These are phyloP conservation scores for Thamnophis elegans DNA, from an alignment of 2,797 vertebrate species.

Conservation along the genomic window DNA sequence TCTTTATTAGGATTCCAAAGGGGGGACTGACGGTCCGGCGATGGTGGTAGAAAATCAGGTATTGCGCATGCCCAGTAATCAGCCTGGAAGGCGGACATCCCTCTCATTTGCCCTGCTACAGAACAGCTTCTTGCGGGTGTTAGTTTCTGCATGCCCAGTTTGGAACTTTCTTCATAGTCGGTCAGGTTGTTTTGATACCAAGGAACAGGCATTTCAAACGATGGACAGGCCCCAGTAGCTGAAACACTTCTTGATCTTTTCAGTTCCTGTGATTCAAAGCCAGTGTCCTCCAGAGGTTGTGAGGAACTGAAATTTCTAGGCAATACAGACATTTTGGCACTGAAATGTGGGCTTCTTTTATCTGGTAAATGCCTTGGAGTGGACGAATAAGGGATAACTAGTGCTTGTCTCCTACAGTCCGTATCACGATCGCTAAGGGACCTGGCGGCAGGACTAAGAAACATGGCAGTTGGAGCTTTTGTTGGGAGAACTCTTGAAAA, in stretches of 20 bases:
- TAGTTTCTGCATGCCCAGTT: fast-evolving
- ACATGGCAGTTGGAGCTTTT: conserved; percentile 41
- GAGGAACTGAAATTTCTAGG: conserved; percentile 54
- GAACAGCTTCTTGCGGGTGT: fast-evolving
- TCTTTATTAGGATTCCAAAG: conserved; percentile 86
- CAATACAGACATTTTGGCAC: conserved; percentile 23
- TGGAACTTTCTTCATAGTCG: neutral
- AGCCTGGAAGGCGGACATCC: conserved; percentile 72
- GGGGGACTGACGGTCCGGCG: conserved; percentile 78
- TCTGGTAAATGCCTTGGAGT: conserved; percentile 21
- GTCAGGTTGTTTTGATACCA: fast-evolving
- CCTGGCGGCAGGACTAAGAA: neutral
- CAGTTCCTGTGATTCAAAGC: conserved; percentile 44
- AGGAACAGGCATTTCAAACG: neutral
- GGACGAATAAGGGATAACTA: conserved; percentile 19
- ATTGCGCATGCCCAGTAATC: conserved; percentile 90
- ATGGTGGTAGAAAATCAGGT: conserved; percentile 77
- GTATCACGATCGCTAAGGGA: neutral
- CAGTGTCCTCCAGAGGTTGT: conserved; percentile 57
- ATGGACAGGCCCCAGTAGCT: conserved; percentile 48
- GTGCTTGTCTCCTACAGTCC: neutral
- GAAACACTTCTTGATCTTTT: conserved; percentile 58
- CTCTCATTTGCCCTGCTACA: fast-evolving
- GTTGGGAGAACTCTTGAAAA: neutral
- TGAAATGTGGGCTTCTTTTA: conserved; percentile 15